Base-by-base conservation (phyloP, 2,797 vertebrate genomes). In the Melopsittacus undulatus region DNA sequence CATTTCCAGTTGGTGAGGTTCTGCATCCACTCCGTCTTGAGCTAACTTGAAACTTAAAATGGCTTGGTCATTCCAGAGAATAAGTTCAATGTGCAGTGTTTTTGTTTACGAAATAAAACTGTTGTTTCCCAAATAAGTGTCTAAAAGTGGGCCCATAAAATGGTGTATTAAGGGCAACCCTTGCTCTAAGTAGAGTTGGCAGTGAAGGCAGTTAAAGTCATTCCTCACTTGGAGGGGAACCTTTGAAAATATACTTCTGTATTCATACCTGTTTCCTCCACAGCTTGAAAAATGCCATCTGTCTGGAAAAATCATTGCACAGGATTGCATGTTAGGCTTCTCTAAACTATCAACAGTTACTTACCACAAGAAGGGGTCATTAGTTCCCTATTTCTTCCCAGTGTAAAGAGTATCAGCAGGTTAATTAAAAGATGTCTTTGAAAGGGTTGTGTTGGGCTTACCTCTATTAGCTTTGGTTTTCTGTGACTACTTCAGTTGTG, bases 381-480 rank as follows among this genome's bases (percentile, higher is more conserved):
- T 75, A 27, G 68, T 94, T 96, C 51, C 81, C 94, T 20, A 3
- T 52, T 94, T 87, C 77, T 93, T 29, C 24, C 42, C 49, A 74
- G 56, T 40, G 12, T 81, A 59, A 92, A 67, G 79, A 51, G 9
- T 80, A 43, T 85, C 64, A 91, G 61, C 32, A 66, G 38, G 73
- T 93, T 69, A 72, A 86, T 83, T 76, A 90, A 42, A 89, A 63
- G 68, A 81, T 40, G 34, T 36, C 12, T 91, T 93, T 89, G 84
- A 68, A 86, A 75, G 45, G 27, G 49, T 59, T 87, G 36, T 83
- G 17, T 48, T 73, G 27, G 66, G 29, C 57, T 89, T 80, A 36
- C 6, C 24, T 94, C 72, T 93, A 22, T 69, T 90, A 87, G n/a
- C 45, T 93, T 89, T 90, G 83, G 77, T 68, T 94, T 23, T 78